Conservation (phyloP, 2,888 invertebrate species). For the Antheraea assamensis region DNA sequence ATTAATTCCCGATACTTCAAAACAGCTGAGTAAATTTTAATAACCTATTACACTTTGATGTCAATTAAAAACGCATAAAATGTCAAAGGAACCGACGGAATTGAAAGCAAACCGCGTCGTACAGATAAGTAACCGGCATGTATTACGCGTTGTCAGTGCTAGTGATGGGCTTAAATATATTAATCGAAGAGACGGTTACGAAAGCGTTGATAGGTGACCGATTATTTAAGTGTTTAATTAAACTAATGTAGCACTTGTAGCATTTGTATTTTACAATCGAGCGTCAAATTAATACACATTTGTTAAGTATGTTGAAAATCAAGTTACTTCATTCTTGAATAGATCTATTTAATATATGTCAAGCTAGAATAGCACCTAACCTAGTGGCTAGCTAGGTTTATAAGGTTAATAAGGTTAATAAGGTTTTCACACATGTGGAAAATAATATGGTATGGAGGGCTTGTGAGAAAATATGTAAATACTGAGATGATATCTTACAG, state of each 20-base stretch:
- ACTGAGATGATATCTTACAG: no score
- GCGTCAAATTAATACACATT: no score
- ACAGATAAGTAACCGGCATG: slow-evolving; percentile 17
- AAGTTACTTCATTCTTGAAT: not conserved
- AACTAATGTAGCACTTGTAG: not conserved
- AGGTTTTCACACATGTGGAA: no score
- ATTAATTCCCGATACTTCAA: not conserved
- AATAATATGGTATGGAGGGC: no score
- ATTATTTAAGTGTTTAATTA: not conserved
- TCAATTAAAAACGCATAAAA: slow-evolving; percentile 30
- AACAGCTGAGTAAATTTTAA: slow-evolving; percentile 13
- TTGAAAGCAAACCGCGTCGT: slow-evolving; percentile 39
- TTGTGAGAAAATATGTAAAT: no score
- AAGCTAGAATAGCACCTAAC: not conserved
- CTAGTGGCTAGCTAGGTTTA: no score
- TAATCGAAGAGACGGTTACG: not conserved
- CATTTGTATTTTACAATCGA: not conserved
- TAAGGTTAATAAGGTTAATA: no score
- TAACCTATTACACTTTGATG: slow-evolving; percentile 12
- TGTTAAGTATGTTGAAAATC: no score
- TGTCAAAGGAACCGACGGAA: slow-evolving; percentile 53
- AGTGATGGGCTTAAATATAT: not conserved
- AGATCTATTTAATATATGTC: not conserved
- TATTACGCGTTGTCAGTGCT: slow-evolving; percentile 18
- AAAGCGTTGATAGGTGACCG: not conserved